A percentile compares a stretch with the other conserved stretches of the same genome.
Conservation (phyloP, 2,888 invertebrate genomes). For the Lacanobia oleracea region DNA sequence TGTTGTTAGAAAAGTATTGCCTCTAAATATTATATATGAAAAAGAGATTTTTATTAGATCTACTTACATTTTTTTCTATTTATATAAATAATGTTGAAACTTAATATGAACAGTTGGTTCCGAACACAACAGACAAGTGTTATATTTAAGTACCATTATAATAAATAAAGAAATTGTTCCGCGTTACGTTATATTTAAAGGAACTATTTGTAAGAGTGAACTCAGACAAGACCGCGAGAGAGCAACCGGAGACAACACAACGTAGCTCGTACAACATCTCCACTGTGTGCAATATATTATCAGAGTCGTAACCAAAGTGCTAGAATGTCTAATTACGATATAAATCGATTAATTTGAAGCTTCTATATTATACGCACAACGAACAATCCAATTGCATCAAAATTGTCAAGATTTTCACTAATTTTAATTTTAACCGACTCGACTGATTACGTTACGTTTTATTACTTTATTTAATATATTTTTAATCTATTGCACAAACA, state of each 20-base stretch:
- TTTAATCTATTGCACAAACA: constrained; percentile 89
- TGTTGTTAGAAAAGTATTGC: constrained; percentile 89
- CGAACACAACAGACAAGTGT: constrained; percentile 74
- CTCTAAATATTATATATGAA: constrained; percentile 87
- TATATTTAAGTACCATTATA: constrained; percentile 84
- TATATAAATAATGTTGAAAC: constrained; percentile 80
- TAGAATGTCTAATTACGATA: constrained; percentile 85
- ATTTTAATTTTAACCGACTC: constrained; percentile 74
- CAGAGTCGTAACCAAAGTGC: constrained; percentile 85
- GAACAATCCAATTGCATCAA: constrained; percentile 81
- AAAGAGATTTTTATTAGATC: constrained; percentile 84
- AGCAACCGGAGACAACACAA: constrained; percentile 82
- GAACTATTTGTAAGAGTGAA: constrained; percentile 74
- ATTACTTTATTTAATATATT: constrained; percentile 74
- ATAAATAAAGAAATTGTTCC: constrained; percentile 77
- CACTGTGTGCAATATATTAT: constrained; percentile 81
- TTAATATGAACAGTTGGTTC: constrained; percentile 78
- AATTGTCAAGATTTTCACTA: constrained; percentile 80
- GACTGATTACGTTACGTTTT: constrained; percentile 75
- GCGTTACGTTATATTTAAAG: constrained; percentile 71
- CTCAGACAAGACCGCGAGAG: constrained; percentile 75
- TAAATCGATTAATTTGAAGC: constrained; percentile 87
- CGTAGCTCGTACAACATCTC: constrained; percentile 71
- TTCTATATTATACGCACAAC: constrained; percentile 85
- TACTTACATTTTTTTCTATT: constrained; percentile 83